Percentiles rank a stretch among this genome's conserved stretches.
Conservation (phyloP, 2,797 vertebrate species). For the Macropus fuliginosus region DNA sequence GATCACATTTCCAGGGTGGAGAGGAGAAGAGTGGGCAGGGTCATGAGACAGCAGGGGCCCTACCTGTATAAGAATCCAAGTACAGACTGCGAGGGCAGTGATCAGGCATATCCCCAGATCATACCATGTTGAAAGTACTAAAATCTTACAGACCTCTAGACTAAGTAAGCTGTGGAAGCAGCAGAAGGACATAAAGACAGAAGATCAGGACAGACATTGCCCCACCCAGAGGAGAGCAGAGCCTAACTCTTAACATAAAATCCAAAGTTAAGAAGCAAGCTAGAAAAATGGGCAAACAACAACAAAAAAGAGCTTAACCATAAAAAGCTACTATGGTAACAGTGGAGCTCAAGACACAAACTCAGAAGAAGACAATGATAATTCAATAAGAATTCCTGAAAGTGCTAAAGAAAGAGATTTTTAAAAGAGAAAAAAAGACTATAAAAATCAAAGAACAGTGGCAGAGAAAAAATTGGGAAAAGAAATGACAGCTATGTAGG, state of each 20-base stretch:
- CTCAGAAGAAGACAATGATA: no score
- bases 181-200: not conserved
- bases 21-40: not conserved
- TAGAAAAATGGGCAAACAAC: not conserved
- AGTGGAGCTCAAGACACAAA: not conserved
- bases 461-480: not conserved
- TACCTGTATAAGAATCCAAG: not conserved
- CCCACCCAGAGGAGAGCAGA: not conserved
- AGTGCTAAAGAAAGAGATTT: not conserved
- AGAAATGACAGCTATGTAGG: not conserved
- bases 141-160: no score
- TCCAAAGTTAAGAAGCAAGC: not conserved
- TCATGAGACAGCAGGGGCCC: not conserved
- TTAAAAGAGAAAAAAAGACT: not conserved
- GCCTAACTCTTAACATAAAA: not conserved
- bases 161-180: not conserved
- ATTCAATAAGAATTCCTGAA: not conserved
- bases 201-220: not conserved
- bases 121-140: not conserved
- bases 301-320: not conserved
- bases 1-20: not conserved
- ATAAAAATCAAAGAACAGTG: not conserved
- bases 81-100: not conserved
- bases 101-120: not conserved
- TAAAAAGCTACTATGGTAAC: not conserved